phyloP scores from a whole-genome alignment of 2,888 invertebrate genomes.

The Phytoseiulus persimilis region DNA sequence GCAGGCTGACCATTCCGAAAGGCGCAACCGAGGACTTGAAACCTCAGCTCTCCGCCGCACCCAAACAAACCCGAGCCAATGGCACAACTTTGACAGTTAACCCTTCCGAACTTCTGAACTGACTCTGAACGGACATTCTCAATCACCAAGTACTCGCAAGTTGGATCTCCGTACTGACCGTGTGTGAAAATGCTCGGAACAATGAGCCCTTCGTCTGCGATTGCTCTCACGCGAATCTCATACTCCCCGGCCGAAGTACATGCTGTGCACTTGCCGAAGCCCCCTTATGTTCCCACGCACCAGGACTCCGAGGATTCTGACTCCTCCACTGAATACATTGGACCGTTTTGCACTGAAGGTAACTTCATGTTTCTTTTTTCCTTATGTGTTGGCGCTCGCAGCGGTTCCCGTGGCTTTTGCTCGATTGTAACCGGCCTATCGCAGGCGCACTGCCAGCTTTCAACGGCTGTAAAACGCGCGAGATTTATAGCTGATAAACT shows the following conservation, averaged over 20 bases:
- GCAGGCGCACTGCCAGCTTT: neutral
- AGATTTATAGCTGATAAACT: neutral
- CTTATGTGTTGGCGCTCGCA: neutral
- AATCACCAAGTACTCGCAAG: neutral
- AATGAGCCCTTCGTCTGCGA: neutral
- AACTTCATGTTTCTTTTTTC: neutral
- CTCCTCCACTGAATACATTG: neutral
- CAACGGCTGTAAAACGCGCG: neutral
- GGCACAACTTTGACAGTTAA: neutral
- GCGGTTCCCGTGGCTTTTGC: neutral
- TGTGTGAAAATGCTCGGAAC: neutral
- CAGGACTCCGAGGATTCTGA: neutral
- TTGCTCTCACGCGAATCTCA: neutral
- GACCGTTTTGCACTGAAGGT: conserved; percentile 37
- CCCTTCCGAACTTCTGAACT: neutral
- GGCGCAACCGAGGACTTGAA: neutral
- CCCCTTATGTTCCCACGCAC: neutral
- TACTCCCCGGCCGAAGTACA: neutral
- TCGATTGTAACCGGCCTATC: neutral
- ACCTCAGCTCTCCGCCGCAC: neutral
- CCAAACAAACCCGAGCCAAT: neutral
- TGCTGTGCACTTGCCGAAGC: neutral
- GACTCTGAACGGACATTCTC: neutral
- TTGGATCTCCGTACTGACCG: neutral
- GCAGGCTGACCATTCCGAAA: neutral